Percentiles rank a stretch among this genome's conserved stretches.
These are phyloP conservation scores for western clawed frog (Xenopus tropicalis) DNA, from an alignment of 2,113 vertebrate genomes.

Conservation along the genomic window DNA sequence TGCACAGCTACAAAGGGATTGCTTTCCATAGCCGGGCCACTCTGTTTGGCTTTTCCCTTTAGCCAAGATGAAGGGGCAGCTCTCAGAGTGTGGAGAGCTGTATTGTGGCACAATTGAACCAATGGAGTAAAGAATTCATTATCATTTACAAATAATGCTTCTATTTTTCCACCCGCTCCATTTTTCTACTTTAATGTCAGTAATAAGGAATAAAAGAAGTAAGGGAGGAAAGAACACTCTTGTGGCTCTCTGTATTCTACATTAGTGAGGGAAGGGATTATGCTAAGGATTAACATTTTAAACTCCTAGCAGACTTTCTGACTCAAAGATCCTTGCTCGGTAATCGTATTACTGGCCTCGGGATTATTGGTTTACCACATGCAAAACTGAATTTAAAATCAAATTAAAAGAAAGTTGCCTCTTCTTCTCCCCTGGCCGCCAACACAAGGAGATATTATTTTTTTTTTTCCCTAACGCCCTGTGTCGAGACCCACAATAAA, in stretches of 20 bases:
- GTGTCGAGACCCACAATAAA: conserved; percentile 12
- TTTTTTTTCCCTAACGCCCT: conserved; percentile 22
- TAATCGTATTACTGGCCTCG: conserved; percentile 72
- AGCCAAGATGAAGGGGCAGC: conserved; percentile 46
- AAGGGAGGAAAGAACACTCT: conserved; percentile 55
- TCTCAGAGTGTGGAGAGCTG: conserved; percentile 48
- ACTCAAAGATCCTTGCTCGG: conserved; percentile 70
- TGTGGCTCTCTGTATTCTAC: conserved; percentile 54
- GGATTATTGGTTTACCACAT: conserved; percentile 64
- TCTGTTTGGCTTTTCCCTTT: conserved; percentile 47
- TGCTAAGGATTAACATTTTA: conserved; percentile 83
- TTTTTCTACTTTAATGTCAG: conserved; percentile 48
- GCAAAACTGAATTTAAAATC: conserved; percentile 69
- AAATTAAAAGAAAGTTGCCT: conserved; percentile 49
- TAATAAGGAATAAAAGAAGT: conserved; percentile 38
- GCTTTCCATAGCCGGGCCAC: conserved; percentile 33
- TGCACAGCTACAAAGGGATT: conserved; percentile 37
- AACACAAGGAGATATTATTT: conserved; percentile 30
- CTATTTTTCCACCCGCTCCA: conserved; percentile 48
- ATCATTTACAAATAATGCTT: conserved; percentile 60
- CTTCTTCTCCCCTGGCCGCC: conserved; percentile 28
- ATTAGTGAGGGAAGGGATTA: conserved; percentile 74
- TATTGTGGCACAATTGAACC: conserved; percentile 52
- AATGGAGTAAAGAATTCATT: conserved; percentile 60
- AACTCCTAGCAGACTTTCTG: conserved; percentile 78